Evolutionary conservation across 1,140 invertebrate genomes (phyloP).

Genomic region (Cydia fagiglandana): DNA sequence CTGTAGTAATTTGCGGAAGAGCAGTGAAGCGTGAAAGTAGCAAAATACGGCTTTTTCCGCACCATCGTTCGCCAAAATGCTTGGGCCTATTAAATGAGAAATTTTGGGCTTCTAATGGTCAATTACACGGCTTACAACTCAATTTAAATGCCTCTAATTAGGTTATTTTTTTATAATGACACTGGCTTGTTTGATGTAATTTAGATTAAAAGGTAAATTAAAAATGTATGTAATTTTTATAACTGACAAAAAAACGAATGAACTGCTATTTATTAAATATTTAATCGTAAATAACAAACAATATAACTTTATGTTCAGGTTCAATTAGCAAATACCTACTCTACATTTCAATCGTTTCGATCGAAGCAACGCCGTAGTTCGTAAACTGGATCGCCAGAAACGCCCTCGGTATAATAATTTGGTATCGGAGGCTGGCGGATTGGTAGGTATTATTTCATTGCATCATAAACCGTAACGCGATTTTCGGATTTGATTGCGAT

Average conservation of each 20-base stretch:
- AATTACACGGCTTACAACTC: not conserved
- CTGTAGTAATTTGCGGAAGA: conserved; percentile 60
- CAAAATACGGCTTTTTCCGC: conserved; percentile 55
- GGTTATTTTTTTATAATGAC: not conserved
- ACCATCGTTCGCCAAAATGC: not conserved
- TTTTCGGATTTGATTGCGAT: conserved; percentile 43
- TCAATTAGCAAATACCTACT: conserved; percentile 1
- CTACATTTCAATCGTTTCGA: not conserved
- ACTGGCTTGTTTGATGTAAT: not conserved
- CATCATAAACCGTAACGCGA: conserved; percentile 39
- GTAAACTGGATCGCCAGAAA: not conserved
- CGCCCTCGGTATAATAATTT: conserved; percentile 4
- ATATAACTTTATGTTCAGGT: not conserved
- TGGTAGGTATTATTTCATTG: conserved; percentile 38
- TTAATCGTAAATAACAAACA: not conserved
- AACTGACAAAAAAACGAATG: not conserved
- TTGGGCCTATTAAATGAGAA: not conserved
- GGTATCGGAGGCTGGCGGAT: conserved; percentile 33
- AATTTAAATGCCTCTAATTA: not conserved
- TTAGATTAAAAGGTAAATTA: not conserved
- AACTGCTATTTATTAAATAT: not conserved
- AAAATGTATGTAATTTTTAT: not conserved
- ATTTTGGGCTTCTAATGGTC: not conserved
- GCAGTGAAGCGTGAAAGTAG: conserved; percentile 55
- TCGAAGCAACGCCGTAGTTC: not conserved